These are phyloP conservation scores for Garra rufa DNA, from an alignment of 2,113 vertebrate species.

Conservation along the genomic window DNA sequence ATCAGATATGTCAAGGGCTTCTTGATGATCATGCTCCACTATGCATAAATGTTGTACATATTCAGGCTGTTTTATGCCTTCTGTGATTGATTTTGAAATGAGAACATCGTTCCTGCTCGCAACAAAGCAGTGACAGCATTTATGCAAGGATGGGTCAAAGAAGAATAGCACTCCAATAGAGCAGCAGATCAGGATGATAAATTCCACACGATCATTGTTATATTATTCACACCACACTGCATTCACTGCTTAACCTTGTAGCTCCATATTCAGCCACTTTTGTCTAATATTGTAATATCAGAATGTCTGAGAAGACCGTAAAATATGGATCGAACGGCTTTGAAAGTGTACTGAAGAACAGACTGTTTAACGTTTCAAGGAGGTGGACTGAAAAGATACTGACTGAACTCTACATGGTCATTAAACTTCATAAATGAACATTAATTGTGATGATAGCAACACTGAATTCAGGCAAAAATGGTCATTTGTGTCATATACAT, in stretches of 20 bases:
- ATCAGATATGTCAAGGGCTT: conserved; percentile 87
- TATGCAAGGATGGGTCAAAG: conserved; percentile 59
- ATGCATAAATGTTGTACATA: conserved; percentile 64
- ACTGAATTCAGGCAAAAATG: not conserved
- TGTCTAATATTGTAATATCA: not conserved
- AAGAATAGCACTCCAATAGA: conserved; percentile 43
- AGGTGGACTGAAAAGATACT: not conserved
- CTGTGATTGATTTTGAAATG: conserved; percentile 70
- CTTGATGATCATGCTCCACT: conserved; percentile 74
- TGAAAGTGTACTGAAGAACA: not conserved
- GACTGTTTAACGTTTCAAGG: not conserved
- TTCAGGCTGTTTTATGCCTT: conserved; percentile 47
- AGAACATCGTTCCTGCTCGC: conserved; percentile 67
- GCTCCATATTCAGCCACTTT: conserved; percentile 13
- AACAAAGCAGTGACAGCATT: conserved; percentile 66
- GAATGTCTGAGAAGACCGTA: not conserved
- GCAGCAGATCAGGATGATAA: not conserved
- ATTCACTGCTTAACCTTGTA: conserved; percentile 22
- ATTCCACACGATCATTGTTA: not conserved
- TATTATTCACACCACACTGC: conserved; percentile 9
- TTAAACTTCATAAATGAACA: not conserved
- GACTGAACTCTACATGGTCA: not conserved
- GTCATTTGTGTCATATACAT: too few species aligned
- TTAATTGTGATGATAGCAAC: not conserved
- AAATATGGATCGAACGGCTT: not conserved